A percentile compares a stretch with the other conserved stretches of the same genome.
These are phyloP conservation scores for Megalopta genalis DNA, from an alignment of 1,140 invertebrate genomes.

Conservation along the genomic window DNA sequence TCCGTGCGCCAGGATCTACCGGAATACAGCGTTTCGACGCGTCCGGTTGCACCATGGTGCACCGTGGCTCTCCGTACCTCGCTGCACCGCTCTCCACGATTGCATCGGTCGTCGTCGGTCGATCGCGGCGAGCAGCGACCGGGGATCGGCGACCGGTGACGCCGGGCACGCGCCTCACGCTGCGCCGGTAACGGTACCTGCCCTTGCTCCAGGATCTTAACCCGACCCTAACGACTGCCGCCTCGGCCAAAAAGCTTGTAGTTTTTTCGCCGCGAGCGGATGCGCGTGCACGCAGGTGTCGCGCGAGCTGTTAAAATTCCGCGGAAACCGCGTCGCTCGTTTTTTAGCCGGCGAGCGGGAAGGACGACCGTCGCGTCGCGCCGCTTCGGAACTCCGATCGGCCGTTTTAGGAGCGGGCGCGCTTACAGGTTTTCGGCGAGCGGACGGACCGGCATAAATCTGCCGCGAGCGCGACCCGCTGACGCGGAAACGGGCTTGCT, in stretches of 20 bases:
- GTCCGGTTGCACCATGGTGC: too few species aligned
- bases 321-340: background rate
- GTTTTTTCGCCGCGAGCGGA: constrained; percentile 9
- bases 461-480: background rate
- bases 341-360: background rate
- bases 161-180: constrained; percentile 70
- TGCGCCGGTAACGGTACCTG: constrained; percentile 67
- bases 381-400: background rate
- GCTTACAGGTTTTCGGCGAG: background rate
- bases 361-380: too few species aligned
- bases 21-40: too few species aligned
- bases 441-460: background rate
- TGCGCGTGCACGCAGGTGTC: constrained; percentile 25
- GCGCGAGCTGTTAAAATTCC: constrained; percentile 27
- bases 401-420: background rate
- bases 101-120: too few species aligned
- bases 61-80: too few species aligned
- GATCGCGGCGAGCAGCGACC: too few species aligned
- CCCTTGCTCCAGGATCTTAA: constrained; percentile 53
- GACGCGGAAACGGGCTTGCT: background rate
- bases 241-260: constrained; percentile 1
- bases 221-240: constrained; percentile 23
- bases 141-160: constrained; percentile 43
- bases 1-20: too few species aligned
- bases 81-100: too few species aligned